Evolutionary conservation across 2,113 vertebrate genomes (phyloP), one percentile per base, ranked within the genome.

Genomic region (Carassius auratus): DNA sequence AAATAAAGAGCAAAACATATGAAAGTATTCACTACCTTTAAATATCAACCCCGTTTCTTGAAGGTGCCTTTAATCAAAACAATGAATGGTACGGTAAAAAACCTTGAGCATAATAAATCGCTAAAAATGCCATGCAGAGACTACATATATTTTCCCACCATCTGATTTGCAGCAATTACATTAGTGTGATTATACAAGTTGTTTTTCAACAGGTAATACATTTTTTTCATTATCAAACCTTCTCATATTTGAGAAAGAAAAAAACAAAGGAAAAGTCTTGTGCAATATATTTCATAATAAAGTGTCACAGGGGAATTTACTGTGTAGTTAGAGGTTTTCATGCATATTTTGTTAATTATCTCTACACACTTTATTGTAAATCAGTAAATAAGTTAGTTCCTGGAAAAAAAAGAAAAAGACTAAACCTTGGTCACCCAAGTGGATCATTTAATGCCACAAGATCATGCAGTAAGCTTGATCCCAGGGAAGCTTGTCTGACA

Each of bases 51-150:
- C 38, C 38, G n/a, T 8, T 42, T 8, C 38, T 7, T 42, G 38
- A 42, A 42, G 38, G 38, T 42, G 38, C 7, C 42, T 45, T 45
- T 45, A 45, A 45, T 45, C 42, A 45, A 9, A 45, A 1, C 42
- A 45, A 42, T 42, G 8, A 45, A 45, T 45, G 45, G 12, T 12
- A 48, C 45, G 0, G 2, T 80, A 61, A 33, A 30, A 85, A 85
- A 80, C 50, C 59, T 73, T 61, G 62, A 33, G 13, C 12, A 59
- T 85, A 78, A 83, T 77, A 85, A 81, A 85, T 38, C 66, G 76
- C 59, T 84, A 81, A 87, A 85, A 87, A 79, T 42, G 48, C 45
- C 84, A 88, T 78, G 73, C 74, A n/a, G n/a, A 38, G 55, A 50
- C 55, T 21, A 59, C 81, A 45, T 13, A 75, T 26, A 4, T 61